Base-by-base conservation (phyloP, 2,113 vertebrate genomes). In the Oryzias woworae region DNA sequence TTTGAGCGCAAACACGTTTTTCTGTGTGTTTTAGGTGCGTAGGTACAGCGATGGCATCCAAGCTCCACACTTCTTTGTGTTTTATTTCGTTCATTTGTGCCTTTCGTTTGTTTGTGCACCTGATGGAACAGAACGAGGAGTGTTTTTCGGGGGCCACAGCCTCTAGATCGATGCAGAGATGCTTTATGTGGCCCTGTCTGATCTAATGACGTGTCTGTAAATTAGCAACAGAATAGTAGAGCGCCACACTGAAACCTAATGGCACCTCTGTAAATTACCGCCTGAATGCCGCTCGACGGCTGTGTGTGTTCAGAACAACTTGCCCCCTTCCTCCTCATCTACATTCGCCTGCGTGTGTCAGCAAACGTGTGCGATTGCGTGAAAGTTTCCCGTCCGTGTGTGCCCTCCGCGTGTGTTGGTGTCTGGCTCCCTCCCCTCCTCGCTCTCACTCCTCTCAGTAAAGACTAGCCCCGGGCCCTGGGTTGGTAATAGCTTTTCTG, bases 401-500 rank as follows among this genome's bases (percentile, higher is more conserved):
- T 74, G 61, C 63, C 36, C 44, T 20, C n/a, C 16, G 16, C 18
- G n/a, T 20, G n/a, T 20, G 7, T 20, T 18, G 20, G 47, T 73
- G 50, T 67, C 51, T 41, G 46, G 51, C 48, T 62, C 59, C 59
- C 68, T 71, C 60, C 66, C 66, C 60, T 64, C 52, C 46, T 62
- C 41, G 31, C 77, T 77, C 75, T 62, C 23, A 36, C 78, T 81
- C 77, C 80, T 85, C 78, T 80, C 71, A 69, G 85, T 84, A 83
- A 89, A 90, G 87, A 86, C 73, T 83, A 78, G 85, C 87, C 80
- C 1, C 58, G 62, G 85, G 84, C 84, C 77, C 74, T 61, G 71
- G 69, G 81, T 88, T 85, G 85, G 87, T 90, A 88, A 90, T 89
- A 89, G 82, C 85, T 88, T 90, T 89, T 88, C 84, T 89, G 84